Percentiles rank a stretch among this genome's conserved stretches.
Conservation (phyloP, 30 jellyfish, hydroid and myxozoan genomes). For the Aurelia aurita region DNA sequence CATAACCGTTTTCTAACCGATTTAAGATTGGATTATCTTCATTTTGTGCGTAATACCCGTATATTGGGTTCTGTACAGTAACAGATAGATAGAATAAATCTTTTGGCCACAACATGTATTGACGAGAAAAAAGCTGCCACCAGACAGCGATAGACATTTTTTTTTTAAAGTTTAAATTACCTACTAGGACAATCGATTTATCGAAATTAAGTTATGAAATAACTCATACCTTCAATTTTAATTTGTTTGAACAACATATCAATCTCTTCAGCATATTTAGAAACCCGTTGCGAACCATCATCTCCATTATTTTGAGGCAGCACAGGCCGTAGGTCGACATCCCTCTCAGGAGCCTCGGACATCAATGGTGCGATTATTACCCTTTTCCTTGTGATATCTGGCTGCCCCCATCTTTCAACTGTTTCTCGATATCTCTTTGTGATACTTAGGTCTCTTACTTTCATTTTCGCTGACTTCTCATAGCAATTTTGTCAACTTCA, state of each 20-base stretch:
- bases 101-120: too few relatives aligned
- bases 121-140: too few relatives aligned
- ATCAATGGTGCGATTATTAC: constrained; percentile 58
- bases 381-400: constrained; percentile 46
- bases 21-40: too few relatives aligned
- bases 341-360: constrained; percentile 24
- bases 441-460: constrained; percentile 34
- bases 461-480: constrained; percentile 3
- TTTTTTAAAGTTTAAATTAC: too few relatives aligned
- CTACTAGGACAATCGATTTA: too few relatives aligned
- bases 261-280: background rate
- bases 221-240: constrained; percentile 32
- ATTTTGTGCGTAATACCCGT: too few relatives aligned
- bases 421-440: constrained; percentile 47
- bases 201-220: too few relatives aligned
- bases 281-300: background rate
- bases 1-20: too few relatives aligned
- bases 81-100: too few relatives aligned
- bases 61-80: too few relatives aligned
- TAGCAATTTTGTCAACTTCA: too few relatives aligned
- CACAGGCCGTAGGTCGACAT: constrained; percentile 37
- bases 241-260: constrained; percentile 19
- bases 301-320: background rate
- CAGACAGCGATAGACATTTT: too few relatives aligned
- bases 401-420: constrained; percentile 54